Conservation (phyloP, 2,888 invertebrate species). For the Caenorhabditis zanzibari region DNA sequence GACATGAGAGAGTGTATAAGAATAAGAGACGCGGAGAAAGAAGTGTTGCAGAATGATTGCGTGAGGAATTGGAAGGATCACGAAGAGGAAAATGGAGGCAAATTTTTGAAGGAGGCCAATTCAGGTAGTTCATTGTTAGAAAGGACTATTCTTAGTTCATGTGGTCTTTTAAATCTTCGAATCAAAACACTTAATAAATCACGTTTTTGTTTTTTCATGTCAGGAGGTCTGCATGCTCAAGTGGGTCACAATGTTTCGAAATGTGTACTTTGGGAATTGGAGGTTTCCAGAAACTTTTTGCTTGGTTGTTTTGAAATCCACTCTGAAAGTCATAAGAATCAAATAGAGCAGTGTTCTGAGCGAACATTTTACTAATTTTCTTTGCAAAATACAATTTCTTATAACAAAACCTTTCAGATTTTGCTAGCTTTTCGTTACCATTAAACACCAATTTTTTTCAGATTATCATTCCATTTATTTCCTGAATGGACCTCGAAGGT, state of each 20-base stretch:
- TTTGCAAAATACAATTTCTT: too few species aligned
- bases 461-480: too few species aligned
- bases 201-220: slow-evolving; percentile 34
- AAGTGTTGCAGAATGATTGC: slow-evolving; percentile 49
- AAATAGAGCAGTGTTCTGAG: too few species aligned
- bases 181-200: slow-evolving; percentile 48
- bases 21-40: slow-evolving; percentile 24
- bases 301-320: neutral
- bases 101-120: too few species aligned
- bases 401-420: too few species aligned
- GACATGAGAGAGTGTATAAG: slow-evolving; percentile 20
- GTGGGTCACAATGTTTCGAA: slow-evolving; percentile 40
- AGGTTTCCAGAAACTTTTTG: slow-evolving; percentile 8
- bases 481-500: too few species aligned
- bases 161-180: slow-evolving; percentile 13
- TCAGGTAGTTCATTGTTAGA: slow-evolving; percentile 1
- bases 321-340: neutral
- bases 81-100: slow-evolving; percentile 2
- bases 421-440: too few species aligned
- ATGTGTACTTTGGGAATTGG: slow-evolving; percentile 22
- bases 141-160: slow-evolving; percentile 36
- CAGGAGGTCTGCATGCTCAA: slow-evolving; percentile 37
- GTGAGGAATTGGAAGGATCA: slow-evolving; percentile 53
- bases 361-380: too few species aligned
- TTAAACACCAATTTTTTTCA: too few species aligned